A percentile compares a stretch with the other conserved stretches of the same genome.
These are phyloP conservation scores for Dysmachus trigonus DNA, from an alignment of 2,888 invertebrate species.

Conservation along the genomic window DNA sequence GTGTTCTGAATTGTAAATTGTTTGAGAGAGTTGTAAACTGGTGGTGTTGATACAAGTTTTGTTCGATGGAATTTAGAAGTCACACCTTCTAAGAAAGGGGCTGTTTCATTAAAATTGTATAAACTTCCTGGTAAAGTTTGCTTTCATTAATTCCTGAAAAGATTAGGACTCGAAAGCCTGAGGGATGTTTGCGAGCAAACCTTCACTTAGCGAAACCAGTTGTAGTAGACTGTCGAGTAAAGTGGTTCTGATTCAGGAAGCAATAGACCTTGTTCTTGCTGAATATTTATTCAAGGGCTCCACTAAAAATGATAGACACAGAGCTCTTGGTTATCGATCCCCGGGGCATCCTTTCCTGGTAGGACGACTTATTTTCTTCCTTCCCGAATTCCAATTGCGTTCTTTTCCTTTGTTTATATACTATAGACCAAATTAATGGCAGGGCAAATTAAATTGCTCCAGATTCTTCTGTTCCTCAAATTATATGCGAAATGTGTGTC, in stretches of 20 bases:
- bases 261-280: background rate
- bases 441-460: background rate
- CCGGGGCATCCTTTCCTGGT: background rate
- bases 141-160: background rate
- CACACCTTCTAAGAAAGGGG: background rate
- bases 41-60: background rate
- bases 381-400: background rate
- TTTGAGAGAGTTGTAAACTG: background rate
- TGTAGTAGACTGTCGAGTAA: background rate
- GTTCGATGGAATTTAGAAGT: background rate
- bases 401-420: constrained; percentile 12
- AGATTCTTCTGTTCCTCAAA: background rate
- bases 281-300: background rate
- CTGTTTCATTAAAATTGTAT: background rate
- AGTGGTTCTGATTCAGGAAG: background rate
- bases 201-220: background rate
- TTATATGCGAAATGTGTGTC: background rate
- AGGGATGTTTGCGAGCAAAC: background rate
- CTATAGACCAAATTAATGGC: constrained; percentile 2
- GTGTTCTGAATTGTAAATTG: background rate
- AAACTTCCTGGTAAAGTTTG: background rate
- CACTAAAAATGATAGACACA: background rate
- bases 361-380: background rate
- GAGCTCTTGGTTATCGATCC: background rate
- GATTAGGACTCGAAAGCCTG: background rate